These are phyloP conservation scores for Synergus umbraculus DNA, from an alignment of 2,888 invertebrate genomes.

Conservation along the genomic window DNA sequence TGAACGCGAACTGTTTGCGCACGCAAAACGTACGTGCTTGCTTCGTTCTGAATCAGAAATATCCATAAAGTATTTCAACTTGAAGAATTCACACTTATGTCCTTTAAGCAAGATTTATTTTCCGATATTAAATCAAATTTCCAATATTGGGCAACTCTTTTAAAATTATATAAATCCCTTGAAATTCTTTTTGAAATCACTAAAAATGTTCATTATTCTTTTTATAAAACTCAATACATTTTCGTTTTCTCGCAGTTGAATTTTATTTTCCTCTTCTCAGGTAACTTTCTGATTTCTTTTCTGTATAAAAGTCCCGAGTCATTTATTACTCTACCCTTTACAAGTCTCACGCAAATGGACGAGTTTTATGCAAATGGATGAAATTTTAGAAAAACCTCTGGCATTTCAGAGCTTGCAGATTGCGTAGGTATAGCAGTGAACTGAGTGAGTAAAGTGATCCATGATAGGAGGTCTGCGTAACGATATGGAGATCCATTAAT, in stretches of 20 bases:
- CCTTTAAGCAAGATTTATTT: background rate
- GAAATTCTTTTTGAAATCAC: too few relatives aligned
- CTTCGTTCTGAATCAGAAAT: conserved; percentile 15
- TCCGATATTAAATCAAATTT: background rate
- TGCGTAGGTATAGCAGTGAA: conserved; percentile 31
- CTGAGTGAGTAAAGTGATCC: conserved; percentile 34
- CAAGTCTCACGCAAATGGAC: conserved; percentile 6
- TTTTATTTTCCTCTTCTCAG: background rate
- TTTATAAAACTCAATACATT: background rate
- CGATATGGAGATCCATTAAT: conserved; percentile 39
- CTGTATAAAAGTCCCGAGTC: background rate
- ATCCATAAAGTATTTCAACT: background rate
- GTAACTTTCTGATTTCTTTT: conserved; percentile 1
- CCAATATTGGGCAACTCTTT: background rate
- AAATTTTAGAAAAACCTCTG: conserved; percentile 18
- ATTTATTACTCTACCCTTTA: background rate
- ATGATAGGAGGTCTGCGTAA: conserved; percentile 36
- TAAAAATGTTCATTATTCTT: too few relatives aligned
- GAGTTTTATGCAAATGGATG: conserved; percentile 26
- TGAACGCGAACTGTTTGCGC: conserved; percentile 13
- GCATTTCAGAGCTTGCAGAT: background rate
- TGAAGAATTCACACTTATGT: background rate
- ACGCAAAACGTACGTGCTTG: conserved; percentile 24
- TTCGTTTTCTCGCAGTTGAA: background rate
- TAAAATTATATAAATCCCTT: too few relatives aligned